These are phyloP conservation scores for Trichoplax adhaerens DNA, from an alignment of 37 sponge, comb jelly and placozoan species.

Conservation along the genomic window DNA sequence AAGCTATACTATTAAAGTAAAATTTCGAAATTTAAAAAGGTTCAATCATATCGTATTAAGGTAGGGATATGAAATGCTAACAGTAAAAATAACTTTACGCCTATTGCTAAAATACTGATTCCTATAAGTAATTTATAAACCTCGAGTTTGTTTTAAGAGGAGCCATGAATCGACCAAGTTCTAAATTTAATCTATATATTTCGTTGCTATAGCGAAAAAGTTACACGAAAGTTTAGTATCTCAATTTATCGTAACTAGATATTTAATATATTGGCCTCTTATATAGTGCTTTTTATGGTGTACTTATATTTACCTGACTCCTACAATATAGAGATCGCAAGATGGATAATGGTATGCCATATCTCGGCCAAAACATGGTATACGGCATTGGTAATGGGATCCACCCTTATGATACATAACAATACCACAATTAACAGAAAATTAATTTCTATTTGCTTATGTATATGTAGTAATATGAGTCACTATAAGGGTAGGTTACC, in stretches of 20 bases:
- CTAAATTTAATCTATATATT: slow-evolving; percentile 79
- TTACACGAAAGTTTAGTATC: too few species aligned
- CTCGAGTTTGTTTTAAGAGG: slow-evolving; percentile 30
- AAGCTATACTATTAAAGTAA: background rate
- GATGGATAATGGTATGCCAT: slow-evolving; percentile 74
- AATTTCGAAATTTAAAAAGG: slow-evolving; percentile 17
- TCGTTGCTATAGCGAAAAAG: slow-evolving; percentile 32
- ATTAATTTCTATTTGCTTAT: background rate
- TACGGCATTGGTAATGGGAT: slow-evolving; percentile 58
- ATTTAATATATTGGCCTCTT: too few species aligned
- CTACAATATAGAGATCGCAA: slow-evolving; percentile 77
- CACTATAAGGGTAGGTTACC: slow-evolving; percentile 20
- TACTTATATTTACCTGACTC: slow-evolving; percentile 23
- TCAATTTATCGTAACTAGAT: too few species aligned
- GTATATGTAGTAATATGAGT: too few species aligned
- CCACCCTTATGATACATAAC: slow-evolving; percentile 37
- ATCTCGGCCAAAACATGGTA: slow-evolving; percentile 87
- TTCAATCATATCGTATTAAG: slow-evolving; percentile 9
- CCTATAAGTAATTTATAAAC: background rate
- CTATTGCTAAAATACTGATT: background rate
- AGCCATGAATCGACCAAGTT: slow-evolving; percentile 62
- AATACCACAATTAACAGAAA: background rate
- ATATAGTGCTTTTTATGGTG: background rate
- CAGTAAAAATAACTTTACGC: background rate
- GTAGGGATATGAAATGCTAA: background rate